Evolutionary conservation across 2,113 vertebrate species (phyloP), one percentile per base, ranked within the genome.

Genomic region (Hippoglossus stenolepis): DNA sequence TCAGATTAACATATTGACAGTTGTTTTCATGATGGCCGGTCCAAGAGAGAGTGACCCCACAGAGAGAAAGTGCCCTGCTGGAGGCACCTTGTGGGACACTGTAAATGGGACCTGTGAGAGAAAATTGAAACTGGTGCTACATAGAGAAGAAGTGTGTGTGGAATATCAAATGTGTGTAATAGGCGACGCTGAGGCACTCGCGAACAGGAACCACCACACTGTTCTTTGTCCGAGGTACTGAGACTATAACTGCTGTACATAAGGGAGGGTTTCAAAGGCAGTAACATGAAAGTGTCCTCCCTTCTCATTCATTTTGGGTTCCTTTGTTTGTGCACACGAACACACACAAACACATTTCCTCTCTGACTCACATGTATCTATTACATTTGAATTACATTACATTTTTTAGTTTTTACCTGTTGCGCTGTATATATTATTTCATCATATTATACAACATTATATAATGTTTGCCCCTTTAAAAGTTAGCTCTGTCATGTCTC

Each of bases 1-100:
- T 87, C 18, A 47, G 69, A 95, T 94, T 94, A 94, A 93, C 94
- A 93, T 94, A 93, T 87, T 93, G 92, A 93, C 89, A 92, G 90
- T 91, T 91, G 63, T 87, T 86, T 87, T 92, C 62, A 76, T 82
- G 78, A 85, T 64, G 87, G 82, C 86, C 77, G 80, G 85, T 92
- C 84, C 75, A 74, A 92, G 82, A 85, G 75, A 78, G 73, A 86
- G 88, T 90, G 92, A 92, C 92, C 92, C 85, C 87, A 91, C 90
- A 49, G 90, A 90, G 92, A 87, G 91, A 93, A 82, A 85, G 81
- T 62, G 89, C 91, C 88, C 89, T 83, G 89, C 88, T 92, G 88
- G 89, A 92, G 92, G 85, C 91, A 90, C 89, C 91, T 88, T 63
- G 83, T 89, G 87, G 89, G 78, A 91, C 88, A 71, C 85, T 86